Evolutionary conservation across 1,140 invertebrate species (phyloP).

Genomic region (Antheraea pernyi): DNA sequence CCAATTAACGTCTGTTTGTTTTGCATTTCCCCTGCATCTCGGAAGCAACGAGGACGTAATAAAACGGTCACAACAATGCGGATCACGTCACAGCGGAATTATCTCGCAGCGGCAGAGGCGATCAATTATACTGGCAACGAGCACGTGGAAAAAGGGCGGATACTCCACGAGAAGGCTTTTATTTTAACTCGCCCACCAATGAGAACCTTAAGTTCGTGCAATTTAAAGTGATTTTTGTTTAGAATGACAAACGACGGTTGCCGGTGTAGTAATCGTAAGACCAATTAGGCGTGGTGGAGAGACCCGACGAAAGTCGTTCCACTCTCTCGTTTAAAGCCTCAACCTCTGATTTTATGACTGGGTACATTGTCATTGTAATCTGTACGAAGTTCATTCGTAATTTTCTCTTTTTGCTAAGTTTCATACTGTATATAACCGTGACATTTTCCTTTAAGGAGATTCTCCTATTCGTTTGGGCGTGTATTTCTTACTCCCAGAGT

Average conservation of each 20-base stretch:
- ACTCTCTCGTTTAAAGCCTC: constrained; percentile 26
- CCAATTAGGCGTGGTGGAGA: constrained; percentile 33
- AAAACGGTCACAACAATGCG: constrained; percentile 63
- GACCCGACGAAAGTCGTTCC: constrained; percentile 27
- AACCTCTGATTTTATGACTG: constrained; percentile 30
- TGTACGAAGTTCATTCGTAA: constrained; percentile 16
- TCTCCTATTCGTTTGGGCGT: no score
- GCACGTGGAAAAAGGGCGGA: constrained; percentile 55
- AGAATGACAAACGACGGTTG: constrained; percentile 15
- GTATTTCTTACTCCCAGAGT: no score
- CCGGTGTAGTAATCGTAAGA: constrained; percentile 33
- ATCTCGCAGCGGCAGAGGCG: constrained; percentile 65
- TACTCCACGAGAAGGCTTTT: constrained; percentile 29
- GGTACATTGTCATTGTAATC: constrained; percentile 25
- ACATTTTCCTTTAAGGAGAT: background rate
- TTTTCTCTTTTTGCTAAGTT: background rate
- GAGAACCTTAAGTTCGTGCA: constrained; percentile 22
- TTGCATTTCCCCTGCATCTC: constrained; percentile 59
- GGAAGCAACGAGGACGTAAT: constrained; percentile 43
- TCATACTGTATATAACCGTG: background rate
- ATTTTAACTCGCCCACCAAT: constrained; percentile 26
- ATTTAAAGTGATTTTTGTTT: constrained; percentile 31
- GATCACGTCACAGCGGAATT: constrained; percentile 70
- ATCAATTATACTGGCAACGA: constrained; percentile 70
- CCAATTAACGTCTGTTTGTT: constrained; percentile 61